These are phyloP conservation scores for Lepidochitona cinerea DNA, from an alignment of 2,888 invertebrate genomes.

Conservation along the genomic window DNA sequence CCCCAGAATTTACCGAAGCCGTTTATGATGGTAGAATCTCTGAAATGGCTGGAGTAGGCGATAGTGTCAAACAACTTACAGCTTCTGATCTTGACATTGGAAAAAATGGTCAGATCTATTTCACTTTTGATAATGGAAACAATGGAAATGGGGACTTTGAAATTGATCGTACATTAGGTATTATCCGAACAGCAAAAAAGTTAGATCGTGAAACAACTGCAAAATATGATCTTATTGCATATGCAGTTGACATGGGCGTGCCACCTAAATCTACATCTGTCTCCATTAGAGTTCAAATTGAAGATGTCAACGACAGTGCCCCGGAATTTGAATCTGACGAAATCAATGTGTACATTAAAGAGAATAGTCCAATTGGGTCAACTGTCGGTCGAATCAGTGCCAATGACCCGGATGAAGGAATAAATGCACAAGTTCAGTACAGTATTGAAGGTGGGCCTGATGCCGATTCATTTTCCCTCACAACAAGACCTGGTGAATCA, in stretches of 20 bases:
- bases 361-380: slow-evolving; percentile 97
- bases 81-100: slow-evolving; percentile 93
- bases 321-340: slow-evolving; percentile 91
- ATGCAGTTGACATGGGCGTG: slow-evolving; percentile 91
- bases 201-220: slow-evolving; percentile 93
- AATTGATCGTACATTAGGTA: slow-evolving; percentile 92
- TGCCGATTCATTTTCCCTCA: slow-evolving; percentile 85
- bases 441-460: slow-evolving; percentile 89
- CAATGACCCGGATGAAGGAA: slow-evolving; percentile 92
- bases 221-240: slow-evolving; percentile 86
- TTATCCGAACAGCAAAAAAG: slow-evolving; percentile 88
- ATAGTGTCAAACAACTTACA: slow-evolving; percentile 90
- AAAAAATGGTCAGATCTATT: slow-evolving; percentile 88
- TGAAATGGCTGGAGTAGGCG: slow-evolving; percentile 92
- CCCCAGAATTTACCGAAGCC: slow-evolving; percentile 84
- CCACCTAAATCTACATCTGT: slow-evolving; percentile 74
- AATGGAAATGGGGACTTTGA: slow-evolving; percentile 90
- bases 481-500: slow-evolving; percentile 76
- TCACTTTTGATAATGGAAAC: slow-evolving; percentile 71
- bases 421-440: slow-evolving; percentile 94
- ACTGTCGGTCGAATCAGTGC: slow-evolving; percentile 93
- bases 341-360: slow-evolving; percentile 89
- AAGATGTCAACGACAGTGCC: slow-evolving; percentile 96
- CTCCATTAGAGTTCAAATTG: slow-evolving; percentile 91
- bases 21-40: slow-evolving; percentile 89